Conservation (phyloP, 2,797 vertebrate species). For the Sebastiscus tertius region DNA sequence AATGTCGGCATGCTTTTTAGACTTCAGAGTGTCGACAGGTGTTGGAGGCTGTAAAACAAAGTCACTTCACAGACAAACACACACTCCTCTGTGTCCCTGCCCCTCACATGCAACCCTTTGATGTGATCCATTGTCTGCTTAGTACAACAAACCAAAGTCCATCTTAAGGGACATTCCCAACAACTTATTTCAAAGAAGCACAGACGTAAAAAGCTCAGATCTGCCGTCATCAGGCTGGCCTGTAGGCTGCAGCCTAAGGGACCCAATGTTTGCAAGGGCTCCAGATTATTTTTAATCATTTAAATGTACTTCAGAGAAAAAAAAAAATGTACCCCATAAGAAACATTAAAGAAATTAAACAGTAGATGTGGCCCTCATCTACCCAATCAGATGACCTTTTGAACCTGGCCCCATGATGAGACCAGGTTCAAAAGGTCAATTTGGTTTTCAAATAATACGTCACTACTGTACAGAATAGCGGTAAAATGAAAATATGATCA, state of each 20-base stretch:
- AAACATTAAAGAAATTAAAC: too few relatives aligned
- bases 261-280: too few relatives aligned
- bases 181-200: slow-evolving; percentile 10
- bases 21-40: slow-evolving; percentile 68
- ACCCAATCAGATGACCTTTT: accelerated
- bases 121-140: slow-evolving; percentile 58
- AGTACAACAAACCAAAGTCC: slow-evolving; percentile 78
- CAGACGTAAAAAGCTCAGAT: slow-evolving; percentile 35
- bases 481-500: too few relatives aligned
- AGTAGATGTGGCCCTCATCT: too few relatives aligned
- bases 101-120: slow-evolving; percentile 45
- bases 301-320: too few relatives aligned
- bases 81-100: neutral
- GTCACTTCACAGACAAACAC: slow-evolving; percentile 46
- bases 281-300: too few relatives aligned
- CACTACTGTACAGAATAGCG: accelerated
- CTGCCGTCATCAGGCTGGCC: neutral
- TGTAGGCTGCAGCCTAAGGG: too few relatives aligned
- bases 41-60: slow-evolving; percentile 69
- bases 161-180: slow-evolving; percentile 69
- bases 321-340: too few relatives aligned
- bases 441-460: too few relatives aligned
- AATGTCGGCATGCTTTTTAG: neutral
- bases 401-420: too few relatives aligned
- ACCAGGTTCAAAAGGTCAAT: too few relatives aligned